Base-by-base conservation (phyloP, 2,113 vertebrate species). In the Suricata suricatta region DNA sequence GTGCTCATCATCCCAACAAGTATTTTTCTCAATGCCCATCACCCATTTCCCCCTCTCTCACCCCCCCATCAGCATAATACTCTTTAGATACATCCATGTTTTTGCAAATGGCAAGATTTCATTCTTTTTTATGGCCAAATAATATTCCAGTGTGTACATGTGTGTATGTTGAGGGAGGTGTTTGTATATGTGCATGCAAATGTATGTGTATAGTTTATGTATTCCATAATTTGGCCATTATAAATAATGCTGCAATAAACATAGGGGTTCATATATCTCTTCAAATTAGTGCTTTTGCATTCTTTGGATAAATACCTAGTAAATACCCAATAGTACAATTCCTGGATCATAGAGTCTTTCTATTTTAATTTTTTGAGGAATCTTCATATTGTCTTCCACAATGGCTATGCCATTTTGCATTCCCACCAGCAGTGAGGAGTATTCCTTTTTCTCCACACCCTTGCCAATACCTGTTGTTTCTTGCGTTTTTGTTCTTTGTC, bases 101-200 rank as follows among this genome's bases (percentile, higher is more conserved):
- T 41, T 25, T 41, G 21, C 35, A 72, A 72, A 27, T 72, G 35
- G 71, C 5, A 72, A 41, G 50, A 27, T 72, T 72, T 41, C 21
- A 41, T 12, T 72, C 54, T 57, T 72, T 72, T 72, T 72, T 72
- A 72, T 72, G 35, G 71, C 35, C 23, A 19, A 72, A 72, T 25
- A 41, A 38, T 21, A 5, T 38, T 12, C n/a, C n/a, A 21, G 10
- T 23, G n/a, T 72, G 10, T 25, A 35, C 6, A 11, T 71, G n/a
- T 38, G 19, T 2, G 21, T 71, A 19, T 38, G 19, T 2, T 15
- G 54, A 7, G 54, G 54, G 6, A 7, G 17, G 54, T 57, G 54
- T 21, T 5, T 57, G 17, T 57, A 1, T 57, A 0, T 21, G 15
- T 57, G 1, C 19, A 57, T 7, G 6, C 6, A 57, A 17, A 21